Percentiles rank a stretch among this genome's conserved stretches.
phyloP scores from a whole-genome alignment of 1,140 invertebrate genomes.

The Euura saliciscinereae region DNA sequence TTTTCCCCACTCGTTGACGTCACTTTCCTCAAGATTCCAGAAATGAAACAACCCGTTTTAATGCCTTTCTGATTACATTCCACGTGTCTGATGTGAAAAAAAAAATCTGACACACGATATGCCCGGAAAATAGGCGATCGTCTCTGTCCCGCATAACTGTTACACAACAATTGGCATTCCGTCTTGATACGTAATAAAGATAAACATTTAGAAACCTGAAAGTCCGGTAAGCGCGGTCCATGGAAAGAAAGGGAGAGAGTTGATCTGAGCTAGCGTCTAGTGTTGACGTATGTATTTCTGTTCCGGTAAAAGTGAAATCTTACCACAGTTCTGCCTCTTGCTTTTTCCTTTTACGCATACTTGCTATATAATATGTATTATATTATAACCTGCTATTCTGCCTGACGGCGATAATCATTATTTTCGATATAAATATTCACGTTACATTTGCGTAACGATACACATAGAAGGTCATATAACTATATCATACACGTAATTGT shows the following conservation, averaged over 20 bases:
- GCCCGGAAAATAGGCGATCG: not conserved
- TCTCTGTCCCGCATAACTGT: not conserved
- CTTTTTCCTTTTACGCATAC: not conserved
- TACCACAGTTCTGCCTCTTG: not conserved
- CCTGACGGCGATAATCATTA: too few relatives aligned
- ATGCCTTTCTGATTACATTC: too few relatives aligned
- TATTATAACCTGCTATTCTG: not conserved
- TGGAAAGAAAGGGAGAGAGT: constrained; percentile 7
- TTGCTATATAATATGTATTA: not conserved
- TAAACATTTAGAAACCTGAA: constrained; percentile 7
- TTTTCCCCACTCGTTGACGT: too few relatives aligned
- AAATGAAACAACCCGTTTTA: too few relatives aligned
- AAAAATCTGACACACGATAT: not conserved
- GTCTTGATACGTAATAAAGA: not conserved
- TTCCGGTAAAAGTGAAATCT: constrained; percentile 7
- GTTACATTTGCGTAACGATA: too few relatives aligned
- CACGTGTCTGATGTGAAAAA: too few relatives aligned
- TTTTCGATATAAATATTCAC: too few relatives aligned
- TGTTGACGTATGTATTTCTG: not conserved
- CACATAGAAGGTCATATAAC: too few relatives aligned
- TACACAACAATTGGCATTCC: constrained; percentile 3
- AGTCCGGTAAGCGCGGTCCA: constrained; percentile 2
- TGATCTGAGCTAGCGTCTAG: not conserved
- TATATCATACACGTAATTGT: too few relatives aligned
- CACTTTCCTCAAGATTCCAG: too few relatives aligned